Base-by-base conservation (phyloP, 1,140 invertebrate species). In the Dendroctonus ponderosae region DNA sequence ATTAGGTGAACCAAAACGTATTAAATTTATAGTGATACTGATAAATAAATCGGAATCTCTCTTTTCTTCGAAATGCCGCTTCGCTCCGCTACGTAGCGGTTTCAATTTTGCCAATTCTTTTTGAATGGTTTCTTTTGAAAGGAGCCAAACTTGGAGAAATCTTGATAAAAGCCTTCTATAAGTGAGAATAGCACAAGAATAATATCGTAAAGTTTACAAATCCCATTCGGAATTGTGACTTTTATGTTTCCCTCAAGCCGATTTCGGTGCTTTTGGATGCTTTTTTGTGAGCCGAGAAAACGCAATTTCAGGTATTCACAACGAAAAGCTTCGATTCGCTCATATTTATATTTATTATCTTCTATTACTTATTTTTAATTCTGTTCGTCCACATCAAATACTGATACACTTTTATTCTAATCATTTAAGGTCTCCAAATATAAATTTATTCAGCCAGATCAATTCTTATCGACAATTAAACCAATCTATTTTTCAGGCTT, bases 181-280 rank as follows among this genome's bases (percentile, higher is more conserved):
- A 78, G 76, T 76, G 77, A 76, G 74, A 77, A 77, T 74, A 72
- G 76, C 75, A 71, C 72, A 71, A 69, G 77, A 78, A 78, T 78
- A 78, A 78, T 78, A 77, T 78, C 77, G 76, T 78, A 78, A 78
- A 78, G 73, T 78, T 77, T 75, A 74, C 77, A 78, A 78, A 78
- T 78, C 76, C 77, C 77, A 77, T 77, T 78, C 74, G 74, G 77
- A 78, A 78, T 78, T 78, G 77, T 78, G 77, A 78, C 77, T 78
- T 78, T 78, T 78, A 78, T 78, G 77, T 76, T 67, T 67, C 62
- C 74, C 76, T 72, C 77, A 77, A 78, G 75, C 67, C 64, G 64
- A 60, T 60, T 66, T 66, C 51, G 54, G 54, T 37, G 62, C 73
- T 73, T 72, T 75, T 68, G 72, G 70, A 69, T 76, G 71, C 73